These are phyloP conservation scores for Parochlus steinenii DNA, from an alignment of 2,888 invertebrate genomes.

Conservation along the genomic window DNA sequence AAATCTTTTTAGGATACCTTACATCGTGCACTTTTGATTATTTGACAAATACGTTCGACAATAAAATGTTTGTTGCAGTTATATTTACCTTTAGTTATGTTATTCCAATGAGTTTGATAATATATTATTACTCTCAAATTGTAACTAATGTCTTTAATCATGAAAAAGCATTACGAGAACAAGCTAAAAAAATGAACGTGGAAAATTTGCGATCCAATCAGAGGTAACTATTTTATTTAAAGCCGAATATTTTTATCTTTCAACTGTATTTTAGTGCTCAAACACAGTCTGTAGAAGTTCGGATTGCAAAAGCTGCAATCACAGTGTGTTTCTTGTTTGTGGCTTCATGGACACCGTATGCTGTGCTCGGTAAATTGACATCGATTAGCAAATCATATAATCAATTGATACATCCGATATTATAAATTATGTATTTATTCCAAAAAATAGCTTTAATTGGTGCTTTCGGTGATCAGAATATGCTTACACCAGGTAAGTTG, in stretches of 20 bases:
- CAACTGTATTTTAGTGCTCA: too few species aligned
- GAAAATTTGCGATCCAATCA: constrained; percentile 55
- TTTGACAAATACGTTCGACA: constrained; percentile 61
- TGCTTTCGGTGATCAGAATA: constrained; percentile 57
- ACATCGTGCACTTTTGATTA: constrained; percentile 76
- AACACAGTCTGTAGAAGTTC: constrained; percentile 56
- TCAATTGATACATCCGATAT: too few species aligned
- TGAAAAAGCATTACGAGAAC: constrained; percentile 53
- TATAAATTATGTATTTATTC: too few species aligned
- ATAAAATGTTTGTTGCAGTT: constrained; percentile 53
- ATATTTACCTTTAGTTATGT: constrained; percentile 65
- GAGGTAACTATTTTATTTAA: constrained; percentile 56
- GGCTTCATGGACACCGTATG: constrained; percentile 83
- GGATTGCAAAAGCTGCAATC: constrained; percentile 77
- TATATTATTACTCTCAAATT: constrained; percentile 73
- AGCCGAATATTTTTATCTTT: too few species aligned
- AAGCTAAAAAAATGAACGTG: constrained; percentile 84
- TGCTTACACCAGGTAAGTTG: constrained; percentile 58
- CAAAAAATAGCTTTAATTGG: constrained; percentile 57
- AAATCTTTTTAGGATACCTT: too few species aligned
- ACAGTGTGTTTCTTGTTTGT: constrained; percentile 73
- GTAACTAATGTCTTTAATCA: constrained; percentile 76
- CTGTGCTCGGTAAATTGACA: too few species aligned
- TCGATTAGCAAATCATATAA: too few species aligned
- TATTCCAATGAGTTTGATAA: constrained; percentile 58